Conservation (phyloP, 2,113 vertebrate genomes). For the Chaenogobius annularis region DNA sequence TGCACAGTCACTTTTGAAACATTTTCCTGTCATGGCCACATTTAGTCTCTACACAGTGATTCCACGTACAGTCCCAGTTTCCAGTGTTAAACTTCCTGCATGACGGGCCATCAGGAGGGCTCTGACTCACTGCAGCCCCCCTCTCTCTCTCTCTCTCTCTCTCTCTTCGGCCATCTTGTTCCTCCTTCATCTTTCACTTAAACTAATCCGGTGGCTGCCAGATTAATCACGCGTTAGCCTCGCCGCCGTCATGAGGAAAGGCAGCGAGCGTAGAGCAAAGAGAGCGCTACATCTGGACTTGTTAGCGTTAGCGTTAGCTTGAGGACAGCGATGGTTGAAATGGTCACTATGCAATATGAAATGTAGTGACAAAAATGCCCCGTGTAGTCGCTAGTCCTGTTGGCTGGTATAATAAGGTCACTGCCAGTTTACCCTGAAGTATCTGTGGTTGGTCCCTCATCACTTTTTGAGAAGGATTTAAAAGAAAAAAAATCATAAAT, state of each 20-base stretch:
- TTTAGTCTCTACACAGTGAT: background rate
- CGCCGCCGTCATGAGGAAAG: slow-evolving; percentile 18
- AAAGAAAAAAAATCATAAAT: too few species aligned
- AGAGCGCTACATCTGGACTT: background rate
- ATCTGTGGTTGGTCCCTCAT: too few species aligned
- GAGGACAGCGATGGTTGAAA: background rate
- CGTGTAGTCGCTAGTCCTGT: background rate
- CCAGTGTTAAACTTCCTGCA: slow-evolving; percentile 28
- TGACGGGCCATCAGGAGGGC: slow-evolving; percentile 46
- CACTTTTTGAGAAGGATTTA: too few species aligned
- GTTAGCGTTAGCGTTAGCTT: slow-evolving; percentile 24
- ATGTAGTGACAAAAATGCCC: background rate
- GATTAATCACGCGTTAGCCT: slow-evolving; percentile 51
- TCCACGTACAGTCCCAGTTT: slow-evolving; percentile 39
- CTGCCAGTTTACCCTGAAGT: too few species aligned
- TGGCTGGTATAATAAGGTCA: too few species aligned
- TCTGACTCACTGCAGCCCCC: slow-evolving; percentile 40
- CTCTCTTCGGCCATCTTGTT: slow-evolving; percentile 4
- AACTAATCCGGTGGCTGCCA: slow-evolving; percentile 50
- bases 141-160: too few species aligned
- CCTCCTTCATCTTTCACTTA: slow-evolving; percentile 35
- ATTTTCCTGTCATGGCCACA: background rate
- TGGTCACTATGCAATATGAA: background rate
- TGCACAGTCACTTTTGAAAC: background rate
- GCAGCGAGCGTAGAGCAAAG: slow-evolving; percentile 16